Conservation (phyloP, 2,797 vertebrate genomes). For the Ctenochaetus hawaiiensis region DNA sequence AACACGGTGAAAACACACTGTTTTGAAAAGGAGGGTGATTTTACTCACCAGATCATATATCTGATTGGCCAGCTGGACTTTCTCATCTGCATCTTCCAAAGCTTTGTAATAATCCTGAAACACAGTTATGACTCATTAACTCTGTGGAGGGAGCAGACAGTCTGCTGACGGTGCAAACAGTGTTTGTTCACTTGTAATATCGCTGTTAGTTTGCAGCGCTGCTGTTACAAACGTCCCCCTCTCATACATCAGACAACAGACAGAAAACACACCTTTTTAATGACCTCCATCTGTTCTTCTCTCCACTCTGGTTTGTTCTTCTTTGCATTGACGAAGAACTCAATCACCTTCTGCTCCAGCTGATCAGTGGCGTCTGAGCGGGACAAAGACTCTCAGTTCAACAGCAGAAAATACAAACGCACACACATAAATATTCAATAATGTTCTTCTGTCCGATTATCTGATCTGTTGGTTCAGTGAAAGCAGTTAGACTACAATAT, state of each 20-base stretch:
- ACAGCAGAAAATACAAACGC: background rate
- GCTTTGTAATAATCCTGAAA: constrained; percentile 98
- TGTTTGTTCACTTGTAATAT: too few species aligned
- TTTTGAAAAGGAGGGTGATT: too few species aligned
- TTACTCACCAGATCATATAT: constrained; percentile 98
- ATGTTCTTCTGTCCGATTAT: too few species aligned
- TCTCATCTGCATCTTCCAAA: constrained; percentile 98
- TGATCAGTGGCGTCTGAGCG: constrained; percentile 96
- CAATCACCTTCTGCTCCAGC: constrained; percentile 97
- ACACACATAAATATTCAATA: background rate
- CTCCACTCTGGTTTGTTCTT: constrained; percentile 99
- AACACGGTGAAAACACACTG: too few species aligned
- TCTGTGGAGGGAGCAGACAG: background rate
- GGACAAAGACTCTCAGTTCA: background rate
- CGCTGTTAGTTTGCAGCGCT: too few species aligned
- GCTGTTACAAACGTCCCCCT: too few species aligned
- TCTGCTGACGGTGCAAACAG: too few species aligned
- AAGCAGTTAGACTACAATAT: too few species aligned
- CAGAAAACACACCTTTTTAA: constrained; percentile 91
- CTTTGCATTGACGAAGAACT: constrained; percentile 98
- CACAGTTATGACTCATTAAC: background rate
- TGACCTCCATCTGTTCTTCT: constrained; percentile 98
- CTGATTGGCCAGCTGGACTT: constrained; percentile 99
- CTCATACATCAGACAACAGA: background rate
- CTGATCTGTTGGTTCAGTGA: background rate